A percentile compares a stretch with the other conserved stretches of the same genome.
Conservation (phyloP, 2,113 vertebrate species). For the Elaphurus davidianus region DNA sequence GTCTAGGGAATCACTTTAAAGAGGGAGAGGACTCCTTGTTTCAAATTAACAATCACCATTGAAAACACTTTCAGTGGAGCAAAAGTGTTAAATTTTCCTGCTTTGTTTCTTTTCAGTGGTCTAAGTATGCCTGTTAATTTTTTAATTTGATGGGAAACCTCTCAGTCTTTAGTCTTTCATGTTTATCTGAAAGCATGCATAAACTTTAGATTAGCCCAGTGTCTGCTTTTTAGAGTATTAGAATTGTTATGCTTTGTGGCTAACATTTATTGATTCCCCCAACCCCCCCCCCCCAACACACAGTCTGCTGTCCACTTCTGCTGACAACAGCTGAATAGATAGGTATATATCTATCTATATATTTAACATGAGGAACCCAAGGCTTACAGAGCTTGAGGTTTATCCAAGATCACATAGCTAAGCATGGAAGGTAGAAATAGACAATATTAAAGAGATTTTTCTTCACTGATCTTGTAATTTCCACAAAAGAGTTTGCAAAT, state of each 20-base stretch:
- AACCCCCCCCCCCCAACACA: not conserved
- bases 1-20: not conserved
- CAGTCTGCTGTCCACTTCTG: not conserved
- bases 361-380: not conserved
- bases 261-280: not conserved
- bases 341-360: not conserved
- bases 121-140: not conserved
- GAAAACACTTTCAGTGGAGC: not conserved
- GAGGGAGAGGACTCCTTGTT: not conserved
- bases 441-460: not conserved
- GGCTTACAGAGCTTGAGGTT: not conserved
- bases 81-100: not conserved
- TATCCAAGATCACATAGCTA: not conserved
- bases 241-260: not conserved
- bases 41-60: not conserved
- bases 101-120: not conserved
- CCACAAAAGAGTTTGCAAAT: not conserved
- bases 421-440: not conserved
- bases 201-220: not conserved
- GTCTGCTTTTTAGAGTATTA: not conserved
- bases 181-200: not conserved
- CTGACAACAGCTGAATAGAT: not conserved
- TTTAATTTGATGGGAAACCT: not conserved
- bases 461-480: not conserved
- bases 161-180: not conserved